These are phyloP conservation scores for Epizoanthus illoricatus DNA, from an alignment of 92 coral and sea anemone species.

Conservation along the genomic window DNA sequence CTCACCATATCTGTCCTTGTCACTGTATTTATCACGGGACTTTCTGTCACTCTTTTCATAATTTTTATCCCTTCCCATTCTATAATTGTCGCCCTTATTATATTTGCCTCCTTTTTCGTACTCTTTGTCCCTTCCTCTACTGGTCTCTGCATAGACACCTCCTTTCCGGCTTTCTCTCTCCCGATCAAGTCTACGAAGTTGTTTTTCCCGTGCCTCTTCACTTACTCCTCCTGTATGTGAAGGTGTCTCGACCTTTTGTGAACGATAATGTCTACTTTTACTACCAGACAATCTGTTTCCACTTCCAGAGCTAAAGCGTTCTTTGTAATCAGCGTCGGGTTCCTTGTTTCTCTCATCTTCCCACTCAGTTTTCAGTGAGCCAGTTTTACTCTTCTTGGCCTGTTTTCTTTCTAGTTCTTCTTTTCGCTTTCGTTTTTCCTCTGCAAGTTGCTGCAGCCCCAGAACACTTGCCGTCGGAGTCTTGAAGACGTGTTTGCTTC, in stretches of 20 bases:
- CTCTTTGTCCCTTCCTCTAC: conserved; percentile 44
- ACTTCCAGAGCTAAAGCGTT: conserved; percentile 54
- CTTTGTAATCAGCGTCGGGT: conserved; percentile 42
- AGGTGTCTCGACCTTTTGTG: conserved; percentile 87
- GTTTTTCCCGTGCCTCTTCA: conserved; percentile 89
- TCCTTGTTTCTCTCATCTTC: conserved; percentile 53
- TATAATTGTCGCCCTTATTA: conserved; percentile 47
- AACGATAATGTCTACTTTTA: conserved; percentile 82
- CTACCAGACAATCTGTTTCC: conserved; percentile 37
- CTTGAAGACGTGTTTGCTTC: conserved; percentile 60
- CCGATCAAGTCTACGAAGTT: conserved; percentile 81
- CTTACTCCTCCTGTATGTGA: conserved; percentile 97
- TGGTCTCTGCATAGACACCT: conserved; percentile 89
- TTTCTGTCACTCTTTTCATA: conserved; percentile 46
- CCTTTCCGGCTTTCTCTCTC: conserved; percentile 80
- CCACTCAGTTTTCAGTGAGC: conserved; percentile 53
- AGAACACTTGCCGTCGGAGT: conserved; percentile 71
- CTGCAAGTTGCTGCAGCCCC: conserved; percentile 87
- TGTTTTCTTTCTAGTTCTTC: conserved; percentile 53
- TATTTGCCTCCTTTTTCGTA: conserved; percentile 48
- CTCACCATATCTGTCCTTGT: conserved; percentile 29
- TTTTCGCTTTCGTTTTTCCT: conserved; percentile 82
- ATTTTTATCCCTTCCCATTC: conserved; percentile 37
- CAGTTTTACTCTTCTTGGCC: conserved; percentile 50
- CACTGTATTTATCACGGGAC: conserved; percentile 51